Conservation (phyloP, 2,797 vertebrate species). For the Leucoraja ocellata region DNA sequence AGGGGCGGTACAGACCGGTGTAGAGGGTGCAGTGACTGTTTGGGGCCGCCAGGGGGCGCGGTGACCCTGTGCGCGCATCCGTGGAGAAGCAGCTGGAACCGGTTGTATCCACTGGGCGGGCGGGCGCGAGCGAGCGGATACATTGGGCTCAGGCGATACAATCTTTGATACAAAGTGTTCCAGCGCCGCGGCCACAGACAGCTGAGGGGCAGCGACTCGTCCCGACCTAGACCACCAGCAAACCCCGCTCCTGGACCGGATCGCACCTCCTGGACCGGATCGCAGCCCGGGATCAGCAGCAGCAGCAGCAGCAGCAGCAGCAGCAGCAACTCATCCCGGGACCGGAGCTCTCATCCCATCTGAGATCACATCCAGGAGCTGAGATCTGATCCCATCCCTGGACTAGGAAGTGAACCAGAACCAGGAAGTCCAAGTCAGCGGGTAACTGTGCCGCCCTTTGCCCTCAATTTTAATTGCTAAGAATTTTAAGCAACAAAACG, state of each 20-base stretch:
- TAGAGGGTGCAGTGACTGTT: background rate
- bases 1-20: background rate
- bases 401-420: background rate
- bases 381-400: background rate
- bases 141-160: too few relatives aligned
- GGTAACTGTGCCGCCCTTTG: background rate
- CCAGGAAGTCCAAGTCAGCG: background rate
- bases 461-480: background rate
- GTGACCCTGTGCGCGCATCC: too few relatives aligned
- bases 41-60: background rate
- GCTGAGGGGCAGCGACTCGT: background rate
- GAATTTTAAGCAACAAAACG: background rate
- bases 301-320: too few relatives aligned
- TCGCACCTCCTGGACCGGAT: background rate
- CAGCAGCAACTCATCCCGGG: background rate
- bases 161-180: too few relatives aligned
- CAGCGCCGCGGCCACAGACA: too few relatives aligned
- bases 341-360: background rate
- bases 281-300: background rate
- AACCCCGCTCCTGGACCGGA: background rate
- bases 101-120: background rate
- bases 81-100: constrained; percentile 21
- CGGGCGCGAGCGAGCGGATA: background rate
- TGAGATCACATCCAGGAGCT: too few relatives aligned
- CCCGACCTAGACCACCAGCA: background rate